Evolutionary conservation across 2,888 invertebrate species (phyloP), one percentile per base, ranked within the genome.

Genomic region (Flexamia atlantica): DNA sequence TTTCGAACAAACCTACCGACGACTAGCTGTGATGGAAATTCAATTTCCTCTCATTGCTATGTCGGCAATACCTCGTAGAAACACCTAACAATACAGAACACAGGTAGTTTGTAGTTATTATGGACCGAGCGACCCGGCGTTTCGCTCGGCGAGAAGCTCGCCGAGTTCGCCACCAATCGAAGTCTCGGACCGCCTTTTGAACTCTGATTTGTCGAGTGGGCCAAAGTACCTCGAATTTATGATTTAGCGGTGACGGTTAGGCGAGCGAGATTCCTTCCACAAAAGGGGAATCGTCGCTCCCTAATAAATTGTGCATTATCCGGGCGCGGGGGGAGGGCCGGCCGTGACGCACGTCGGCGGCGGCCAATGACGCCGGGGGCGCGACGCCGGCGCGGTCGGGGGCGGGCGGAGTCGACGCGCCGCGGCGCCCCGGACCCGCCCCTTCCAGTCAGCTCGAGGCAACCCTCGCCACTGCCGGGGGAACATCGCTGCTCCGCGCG

Each of bases 351-450:
- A 79, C 53, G 57, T 57, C 79, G 30, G 32, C 1, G 23, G 50
- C 23, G 12, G 28, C 40, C 72, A 74, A 64, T 42, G 83, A 79
- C 23, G 85, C 53, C 84, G 50, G 53, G 85, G 81, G 91, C 91
- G 91, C 91, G 91, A 90, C 86, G 87, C 87, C 83, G 74, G 81
- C 83, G 79, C 81, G 84, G 84, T 64, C 74, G 50, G 82, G 86
- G 82, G 83, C 84, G 82, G 76, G 84, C 28, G 76, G 89, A 91
- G 91, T 91, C 91, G 91, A 91, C 91, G 90, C 86, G 86, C 87
- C 83, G 70, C 81, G 84, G 81, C 5, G 28, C 30, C 5, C 72
- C 86, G 88, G 87, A 87, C 92, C 92, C 79, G 32, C 30, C 79
- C 79, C 79, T 30, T 53, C 53, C 79, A 53, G 79, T 57, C 79